phyloP scores from a whole-genome alignment of 2,797 vertebrate species.

The Ceryle rudis region DNA sequence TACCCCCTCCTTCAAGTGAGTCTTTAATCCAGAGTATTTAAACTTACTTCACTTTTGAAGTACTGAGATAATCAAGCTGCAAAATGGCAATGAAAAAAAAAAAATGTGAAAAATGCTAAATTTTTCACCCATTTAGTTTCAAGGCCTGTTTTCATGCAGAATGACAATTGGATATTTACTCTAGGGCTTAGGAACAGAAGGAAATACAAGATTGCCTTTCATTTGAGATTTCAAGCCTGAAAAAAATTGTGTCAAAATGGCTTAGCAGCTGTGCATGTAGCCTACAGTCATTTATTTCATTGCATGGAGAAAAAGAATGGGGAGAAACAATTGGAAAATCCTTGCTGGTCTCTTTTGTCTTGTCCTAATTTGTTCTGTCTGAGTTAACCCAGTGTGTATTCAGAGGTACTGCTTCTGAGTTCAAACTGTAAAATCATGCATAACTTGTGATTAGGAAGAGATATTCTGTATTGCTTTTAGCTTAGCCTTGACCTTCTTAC shows the following conservation, averaged over 20 bases:
- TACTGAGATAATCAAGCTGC: not conserved
- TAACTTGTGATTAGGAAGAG: not conserved
- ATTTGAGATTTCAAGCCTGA: constrained; percentile 23
- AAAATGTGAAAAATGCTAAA: not conserved
- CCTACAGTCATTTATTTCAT: constrained; percentile 21
- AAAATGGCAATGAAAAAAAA: not conserved
- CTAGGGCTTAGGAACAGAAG: not conserved
- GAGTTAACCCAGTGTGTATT: not conserved
- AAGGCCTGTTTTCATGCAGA: not conserved
- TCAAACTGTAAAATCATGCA: not conserved
- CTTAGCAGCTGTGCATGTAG: not conserved
- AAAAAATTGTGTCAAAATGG: not conserved
- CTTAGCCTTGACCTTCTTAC: not conserved
- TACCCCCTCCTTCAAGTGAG: not conserved
- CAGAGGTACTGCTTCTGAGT: not conserved
- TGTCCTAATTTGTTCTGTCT: not conserved
- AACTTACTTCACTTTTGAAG: rapidly evolving
- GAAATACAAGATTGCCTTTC: not conserved
- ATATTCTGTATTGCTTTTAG: not conserved
- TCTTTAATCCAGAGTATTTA: not conserved
- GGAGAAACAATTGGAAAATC: constrained; percentile 13
- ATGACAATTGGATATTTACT: not conserved
- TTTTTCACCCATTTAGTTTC: not conserved
- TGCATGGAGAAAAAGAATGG: not conserved
- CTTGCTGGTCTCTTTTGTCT: not conserved